These are phyloP conservation scores for Carpatolechia fugitivella DNA, from an alignment of 2,888 invertebrate species.

Conservation along the genomic window DNA sequence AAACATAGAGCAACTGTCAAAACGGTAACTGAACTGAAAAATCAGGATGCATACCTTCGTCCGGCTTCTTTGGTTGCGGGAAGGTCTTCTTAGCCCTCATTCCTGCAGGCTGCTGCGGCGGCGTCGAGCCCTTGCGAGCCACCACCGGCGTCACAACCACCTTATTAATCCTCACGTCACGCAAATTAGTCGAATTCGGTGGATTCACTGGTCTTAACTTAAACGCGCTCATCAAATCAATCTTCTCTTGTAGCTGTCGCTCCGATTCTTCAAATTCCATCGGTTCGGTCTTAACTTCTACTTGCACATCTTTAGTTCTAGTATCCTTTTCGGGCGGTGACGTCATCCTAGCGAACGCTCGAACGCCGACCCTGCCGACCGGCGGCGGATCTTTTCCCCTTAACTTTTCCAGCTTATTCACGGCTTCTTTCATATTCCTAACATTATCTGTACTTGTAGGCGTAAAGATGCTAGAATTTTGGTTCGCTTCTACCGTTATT, in stretches of 20 bases:
- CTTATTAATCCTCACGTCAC: slow-evolving; percentile 63
- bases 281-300: slow-evolving; percentile 68
- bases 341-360: slow-evolving; percentile 67
- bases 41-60: slow-evolving; percentile 45
- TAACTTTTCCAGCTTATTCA: slow-evolving; percentile 47
- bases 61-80: slow-evolving; percentile 58
- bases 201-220: slow-evolving; percentile 57
- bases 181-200: slow-evolving; percentile 34
- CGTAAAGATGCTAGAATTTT: slow-evolving; percentile 51
- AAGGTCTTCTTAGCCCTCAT: slow-evolving; percentile 63
- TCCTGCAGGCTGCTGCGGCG: slow-evolving; percentile 36
- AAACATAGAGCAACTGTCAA: no score
- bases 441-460: slow-evolving; percentile 50
- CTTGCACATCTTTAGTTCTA: slow-evolving; percentile 38
- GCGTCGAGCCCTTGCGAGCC: slow-evolving; percentile 30
- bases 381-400: slow-evolving; percentile 35
- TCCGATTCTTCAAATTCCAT: slow-evolving; percentile 63
- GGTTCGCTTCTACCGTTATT: slow-evolving; percentile 39
- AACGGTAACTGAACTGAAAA: background rate
- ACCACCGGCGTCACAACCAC: slow-evolving; percentile 43
- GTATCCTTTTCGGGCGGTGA: slow-evolving; percentile 35
- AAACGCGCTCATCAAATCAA: slow-evolving; percentile 64
- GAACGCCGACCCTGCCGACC: slow-evolving; percentile 62
- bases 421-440: slow-evolving; percentile 49
- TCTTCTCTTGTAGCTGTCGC: slow-evolving; percentile 51